Base-by-base conservation (phyloP, 2,113 vertebrate genomes). In the Chlorodrepanis virens region DNA sequence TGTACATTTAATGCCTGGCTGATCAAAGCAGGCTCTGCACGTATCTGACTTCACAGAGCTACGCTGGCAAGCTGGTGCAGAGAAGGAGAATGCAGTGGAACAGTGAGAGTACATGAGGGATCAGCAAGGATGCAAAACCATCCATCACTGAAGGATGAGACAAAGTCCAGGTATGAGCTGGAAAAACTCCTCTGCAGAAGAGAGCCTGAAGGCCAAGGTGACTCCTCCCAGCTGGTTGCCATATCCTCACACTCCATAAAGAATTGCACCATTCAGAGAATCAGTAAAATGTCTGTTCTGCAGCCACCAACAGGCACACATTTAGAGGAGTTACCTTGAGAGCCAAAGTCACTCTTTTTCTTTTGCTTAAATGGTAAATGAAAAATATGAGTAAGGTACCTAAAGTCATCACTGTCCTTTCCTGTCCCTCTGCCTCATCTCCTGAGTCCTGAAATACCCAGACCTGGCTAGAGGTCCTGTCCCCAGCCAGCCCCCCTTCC, bases 1-100 rank as follows among this genome's bases (percentile, higher is more conserved):
- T 82, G 29, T 29, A 74, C 61, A 72, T 86, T 86, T 94, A 86
- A 86, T 63, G 52, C 39, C 39, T 70, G 89, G 35, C 50, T 88
- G 76, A 90, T 80, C 88, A 83, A 88, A 90, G 71, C 42, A 93
- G 45, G n/a, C 25, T 57, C 42, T 57, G 37, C 85, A 44, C 60
- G 35, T 59, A 78, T 63, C 68, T 81, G 86, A 37, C 59, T 88
- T 57, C 47, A 80, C 50, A 80, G 45, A 85, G 45, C 31, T 65
- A 4, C 45, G 1, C 2, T 45, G 57, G 47, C 67, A 94, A 82
- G 83, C 33, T 16, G 11, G 33, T 54, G 42, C 60, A 21, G 60
- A 63, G 68, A 67, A 61, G 59, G 68, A 63, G 69, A 86, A 90
- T 5, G 24, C 35, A 47, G 28, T 14, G 28, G 50, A 83, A 77